Percentiles rank a stretch among this genome's conserved stretches.
phyloP scores from a whole-genome alignment of 2,888 invertebrate species.

The Macrosoma leucophasiata region DNA sequence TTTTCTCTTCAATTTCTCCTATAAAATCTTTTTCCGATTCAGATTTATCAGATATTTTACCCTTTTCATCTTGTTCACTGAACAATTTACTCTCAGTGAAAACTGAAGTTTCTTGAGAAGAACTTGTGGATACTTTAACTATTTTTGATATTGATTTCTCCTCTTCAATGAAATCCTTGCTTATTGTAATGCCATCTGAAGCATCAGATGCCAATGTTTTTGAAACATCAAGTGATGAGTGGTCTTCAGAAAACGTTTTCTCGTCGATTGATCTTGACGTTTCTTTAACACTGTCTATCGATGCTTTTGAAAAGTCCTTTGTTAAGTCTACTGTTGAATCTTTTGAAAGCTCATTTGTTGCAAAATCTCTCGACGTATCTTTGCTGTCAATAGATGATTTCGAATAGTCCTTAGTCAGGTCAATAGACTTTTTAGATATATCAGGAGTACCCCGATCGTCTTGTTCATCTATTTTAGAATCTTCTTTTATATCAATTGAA shows the following conservation, averaged over 20 bases:
- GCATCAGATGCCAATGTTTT: slow-evolving; percentile 68
- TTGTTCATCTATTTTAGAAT: slow-evolving; percentile 52
- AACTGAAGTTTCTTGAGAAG: slow-evolving; percentile 61
- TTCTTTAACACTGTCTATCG: slow-evolving; percentile 65
- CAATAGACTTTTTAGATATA: slow-evolving; percentile 65
- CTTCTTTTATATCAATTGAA: slow-evolving; percentile 59
- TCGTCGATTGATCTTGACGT: slow-evolving; percentile 65
- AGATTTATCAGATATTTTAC: slow-evolving; percentile 38
- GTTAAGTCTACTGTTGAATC: slow-evolving; percentile 67
- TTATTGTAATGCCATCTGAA: slow-evolving; percentile 57
- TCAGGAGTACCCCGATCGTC: slow-evolving; percentile 65
- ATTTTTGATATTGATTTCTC: slow-evolving; percentile 54
- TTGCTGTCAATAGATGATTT: slow-evolving; percentile 70
- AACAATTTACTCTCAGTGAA: slow-evolving; percentile 60
- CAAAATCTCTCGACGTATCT: slow-evolving; percentile 68
- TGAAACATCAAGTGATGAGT: slow-evolving; percentile 67
- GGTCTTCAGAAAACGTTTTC: slow-evolving; percentile 68
- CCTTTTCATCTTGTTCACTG: slow-evolving; percentile 56
- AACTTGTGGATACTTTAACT: slow-evolving; percentile 48
- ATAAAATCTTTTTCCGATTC: slow-evolving; percentile 45
- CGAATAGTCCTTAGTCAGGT: slow-evolving; percentile 66
- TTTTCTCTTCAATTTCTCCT: slow-evolving; percentile 43
- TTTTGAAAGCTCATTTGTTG: slow-evolving; percentile 67
- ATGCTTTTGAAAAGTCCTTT: slow-evolving; percentile 66
- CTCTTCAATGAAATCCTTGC: slow-evolving; percentile 59